Percentiles rank a stretch among this genome's conserved stretches.
Conservation (phyloP, 2,113 vertebrate species). For the Phasianus colchicus region DNA sequence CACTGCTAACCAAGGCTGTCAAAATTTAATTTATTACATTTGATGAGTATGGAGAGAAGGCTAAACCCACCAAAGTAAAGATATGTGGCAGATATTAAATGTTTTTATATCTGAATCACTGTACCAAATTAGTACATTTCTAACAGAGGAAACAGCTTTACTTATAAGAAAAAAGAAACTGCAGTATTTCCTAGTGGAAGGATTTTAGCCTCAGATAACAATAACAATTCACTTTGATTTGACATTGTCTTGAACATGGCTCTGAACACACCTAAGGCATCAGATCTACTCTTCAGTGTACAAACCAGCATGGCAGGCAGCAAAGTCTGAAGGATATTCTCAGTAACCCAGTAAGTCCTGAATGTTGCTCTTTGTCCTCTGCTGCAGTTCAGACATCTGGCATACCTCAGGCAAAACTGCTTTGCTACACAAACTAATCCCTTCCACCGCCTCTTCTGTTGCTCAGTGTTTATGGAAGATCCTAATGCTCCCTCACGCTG, state of each 20-base stretch:
- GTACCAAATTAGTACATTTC: not conserved
- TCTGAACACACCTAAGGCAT: not conserved
- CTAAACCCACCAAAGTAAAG: not conserved
- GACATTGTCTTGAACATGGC: not conserved
- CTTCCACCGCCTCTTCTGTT: constrained; percentile 58
- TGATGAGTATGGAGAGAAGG: not conserved
- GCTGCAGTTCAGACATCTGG: constrained; percentile 54
- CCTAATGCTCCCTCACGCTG: constrained; percentile 19
- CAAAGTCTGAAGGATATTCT: constrained; percentile 10
- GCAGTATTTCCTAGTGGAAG: not conserved
- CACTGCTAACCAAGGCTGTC: not conserved
- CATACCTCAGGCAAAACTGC: constrained; percentile 55
- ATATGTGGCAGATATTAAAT: not conserved
- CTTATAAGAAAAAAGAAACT: not conserved
- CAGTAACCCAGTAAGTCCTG: constrained; percentile 19
- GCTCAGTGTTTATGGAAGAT: constrained; percentile 50
- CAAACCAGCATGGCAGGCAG: not conserved
- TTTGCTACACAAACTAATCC: constrained; percentile 46
- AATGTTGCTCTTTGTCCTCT: constrained; percentile 67
- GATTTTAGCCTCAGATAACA: not conserved
- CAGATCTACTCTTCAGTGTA: not conserved
- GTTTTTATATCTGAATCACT: not conserved
- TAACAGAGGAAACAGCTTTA: not conserved
- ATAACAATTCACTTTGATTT: not conserved
- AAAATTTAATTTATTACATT: not conserved